These are phyloP conservation scores for Antheraea pernyi DNA, from an alignment of 1,140 invertebrate species.

Conservation along the genomic window DNA sequence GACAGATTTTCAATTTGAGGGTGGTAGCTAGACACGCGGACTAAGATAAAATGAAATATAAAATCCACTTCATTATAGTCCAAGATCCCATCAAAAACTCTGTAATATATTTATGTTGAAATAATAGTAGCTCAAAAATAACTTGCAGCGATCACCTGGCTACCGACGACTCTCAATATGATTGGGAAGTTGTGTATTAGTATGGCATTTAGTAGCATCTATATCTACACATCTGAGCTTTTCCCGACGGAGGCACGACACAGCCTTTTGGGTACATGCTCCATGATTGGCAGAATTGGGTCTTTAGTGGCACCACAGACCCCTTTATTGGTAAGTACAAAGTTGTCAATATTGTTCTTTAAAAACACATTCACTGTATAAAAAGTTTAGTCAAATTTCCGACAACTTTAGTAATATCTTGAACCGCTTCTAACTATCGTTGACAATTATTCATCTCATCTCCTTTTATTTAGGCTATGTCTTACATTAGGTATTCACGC, in stretches of 20 bases:
- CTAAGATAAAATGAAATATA: no score
- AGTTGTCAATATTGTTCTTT: neutral
- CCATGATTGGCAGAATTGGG: constrained; percentile 84
- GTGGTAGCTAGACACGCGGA: no score
- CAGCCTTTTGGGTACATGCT: constrained; percentile 81
- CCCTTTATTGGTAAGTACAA: constrained; percentile 72
- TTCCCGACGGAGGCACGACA: constrained; percentile 85
- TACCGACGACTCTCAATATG: constrained; percentile 57
- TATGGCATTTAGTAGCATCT: constrained; percentile 82
- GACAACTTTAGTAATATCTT: no score
- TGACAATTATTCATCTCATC: no score
- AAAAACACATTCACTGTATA: neutral
- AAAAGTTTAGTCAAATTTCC: no score
- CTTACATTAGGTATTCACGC: no score
- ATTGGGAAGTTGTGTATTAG: constrained; percentile 84
- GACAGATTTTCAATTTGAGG: no score
- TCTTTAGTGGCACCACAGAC: constrained; percentile 85
- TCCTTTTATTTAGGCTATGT: no score
- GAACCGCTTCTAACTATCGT: no score
- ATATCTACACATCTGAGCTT: constrained; percentile 85
- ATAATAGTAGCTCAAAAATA: neutral
- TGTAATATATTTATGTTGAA: neutral
- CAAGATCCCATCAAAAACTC: neutral
- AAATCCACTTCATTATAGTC: no score
- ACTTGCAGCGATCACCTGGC: constrained; percentile 49